Evolutionary conservation across 2,888 invertebrate genomes (phyloP), one percentile per base, ranked within the genome.

Genomic region (Drosophila prostipennis): DNA sequence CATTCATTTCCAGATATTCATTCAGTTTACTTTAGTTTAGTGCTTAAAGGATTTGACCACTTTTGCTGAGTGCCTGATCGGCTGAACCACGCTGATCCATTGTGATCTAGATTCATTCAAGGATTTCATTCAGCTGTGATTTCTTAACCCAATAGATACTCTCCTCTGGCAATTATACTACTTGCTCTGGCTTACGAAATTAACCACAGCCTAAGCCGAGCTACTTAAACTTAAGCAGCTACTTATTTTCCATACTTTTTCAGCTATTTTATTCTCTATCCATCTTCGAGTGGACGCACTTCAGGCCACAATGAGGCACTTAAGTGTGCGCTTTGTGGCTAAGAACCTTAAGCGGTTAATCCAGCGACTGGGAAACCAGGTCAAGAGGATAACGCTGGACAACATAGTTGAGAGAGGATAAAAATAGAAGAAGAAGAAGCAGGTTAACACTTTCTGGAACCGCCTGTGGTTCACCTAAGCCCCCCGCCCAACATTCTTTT

Each of bases 251-350:
- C n/a, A 6, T 2, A 2, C 11, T 36, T 14, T 32, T 29, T 8
- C 26, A 32, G 40, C 29, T 29, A 29, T 7, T n/a, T 7, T 13
- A 29, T 37, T 32, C 6, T 26, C 34, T 1, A 34, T 34, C 34
- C 16, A n/a, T 39, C 34, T 34, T 87, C 71, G 73, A 82, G 82
- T 82, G 82, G 71, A 53, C 60, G 59, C 71, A 82, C 82, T 87
- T 85, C 71, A 87, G 32, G 11, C 19, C 40, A 82, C 86, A 87
- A 87, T 78, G 37, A 57, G 57, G 69, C 82, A 84, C 86, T 87
- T 81, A 77, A 82, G 80, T 75, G 81, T 59, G 55, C 46, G 74
- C 79, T 65, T 81, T 79, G 73, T 75, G 56, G 55, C 48, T 75
- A 79, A 84, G 81, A 32, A 43, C 72, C 64, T 64, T 79, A 85